Evolutionary conservation across 2,113 vertebrate genomes (phyloP), one percentile per base, ranked within the genome.

Genomic region (Ranitomeya variabilis): DNA sequence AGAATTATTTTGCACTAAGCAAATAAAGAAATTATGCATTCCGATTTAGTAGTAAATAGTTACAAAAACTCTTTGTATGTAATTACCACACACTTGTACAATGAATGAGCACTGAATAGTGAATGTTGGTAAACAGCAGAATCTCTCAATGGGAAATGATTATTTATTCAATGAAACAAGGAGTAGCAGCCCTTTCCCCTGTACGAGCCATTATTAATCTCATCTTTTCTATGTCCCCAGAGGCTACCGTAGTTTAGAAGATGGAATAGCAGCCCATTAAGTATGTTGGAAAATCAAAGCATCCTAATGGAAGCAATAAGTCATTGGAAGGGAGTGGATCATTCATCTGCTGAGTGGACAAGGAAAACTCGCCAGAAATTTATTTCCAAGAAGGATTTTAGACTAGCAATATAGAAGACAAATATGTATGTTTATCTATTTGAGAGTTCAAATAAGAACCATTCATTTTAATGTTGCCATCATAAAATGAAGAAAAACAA

Each of bases 221-320:
- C 15, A 74, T 88, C 15, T 83, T 55, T 83, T 21, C 69, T 54
- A 57, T 76, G 64, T 76, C 66, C 67, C 87, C 59, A 60, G 80
- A 74, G 80, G 87, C 55, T 26, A 14, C 21, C 15, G 19, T 64
- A n/a, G 31, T 83, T 76, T 54, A 76, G 67, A 76, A 82, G 67
- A 83, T 83, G 87, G 67, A 83, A 83, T 76, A 67, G 15, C 13
- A 51, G 67, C 54, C 51, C 80, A 59, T 88, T 82, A 88, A 74
- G 55, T 76, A 83, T 83, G 80, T 55, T 76, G 31, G 55, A 60
- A 88, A 88, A 83, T 83, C 80, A 83, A 83, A 88, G 67, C 37
- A 26, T 14, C 57, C 57, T 83, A 88, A 88, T 88, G 87, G 69
- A 88, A 77, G 80, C 67, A 64, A 88, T 83, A 88, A 57, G 80